Base-by-base conservation (phyloP, 2,888 invertebrate genomes). In the Temnothorax unifasciatus region DNA sequence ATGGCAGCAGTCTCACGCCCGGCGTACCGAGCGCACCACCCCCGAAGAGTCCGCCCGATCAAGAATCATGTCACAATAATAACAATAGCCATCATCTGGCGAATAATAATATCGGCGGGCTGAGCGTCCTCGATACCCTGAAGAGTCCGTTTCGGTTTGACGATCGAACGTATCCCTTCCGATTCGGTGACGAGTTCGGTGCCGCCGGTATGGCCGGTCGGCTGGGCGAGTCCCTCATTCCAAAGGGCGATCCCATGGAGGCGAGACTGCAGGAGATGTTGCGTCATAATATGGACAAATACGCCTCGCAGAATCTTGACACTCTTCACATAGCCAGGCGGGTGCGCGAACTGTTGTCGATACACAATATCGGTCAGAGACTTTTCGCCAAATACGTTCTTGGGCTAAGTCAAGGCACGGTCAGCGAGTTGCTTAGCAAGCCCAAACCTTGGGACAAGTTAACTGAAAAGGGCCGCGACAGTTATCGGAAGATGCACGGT, bases 401-500 rank as follows among this genome's bases (percentile, higher is more conserved):
- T 91, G 99, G 99, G 0, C 96, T 99, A 87, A 99, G 97, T 87
- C 99, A 99, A 95, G 99, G 99, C 85, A 99, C 99, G 38, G 99
- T 99, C 69, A 99, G 99, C 89, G 99, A 99, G 95, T 96, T 99
- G 93, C 96, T 99, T 87, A 99, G 99, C 91, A 99, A 99, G 95
- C 99, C 99, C 81, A 99, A 99, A 95, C 99, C 99, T 18, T 99
- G 99, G 99, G 99, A 99, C 96, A 99, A 99, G 95, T 96, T 99
- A 94, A 99, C 99, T 84, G 99, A 99, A 96, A 99, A 99, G 95
- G 99, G 99, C 52, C 96, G 99, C 82, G 99, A 99, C 96, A 99
- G 99, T 92, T 99, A 99, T 96, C 96, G 99, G 93, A 99, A 99
- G 96, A 99, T 99, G 99, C 99, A 99, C 96, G 99, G 99, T 93